Evolutionary conservation across 92 coral and sea anemone species (phyloP).

Genomic region (Hydrozoanthus gracilis): DNA sequence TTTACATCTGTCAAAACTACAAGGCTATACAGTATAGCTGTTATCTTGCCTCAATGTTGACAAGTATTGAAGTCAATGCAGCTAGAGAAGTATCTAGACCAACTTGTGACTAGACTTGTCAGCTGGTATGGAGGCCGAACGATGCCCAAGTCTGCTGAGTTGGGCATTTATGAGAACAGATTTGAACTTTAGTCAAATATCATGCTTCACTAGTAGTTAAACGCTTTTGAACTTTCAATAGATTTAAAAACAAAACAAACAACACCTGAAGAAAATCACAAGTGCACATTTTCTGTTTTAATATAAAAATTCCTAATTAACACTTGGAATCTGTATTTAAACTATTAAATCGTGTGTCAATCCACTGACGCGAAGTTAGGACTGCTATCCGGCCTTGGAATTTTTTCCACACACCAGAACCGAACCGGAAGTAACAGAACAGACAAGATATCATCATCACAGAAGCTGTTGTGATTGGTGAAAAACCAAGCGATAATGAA

Average conservation of each 20-base stretch:
- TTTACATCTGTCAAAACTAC: conserved; percentile 40
- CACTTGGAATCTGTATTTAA: neutral
- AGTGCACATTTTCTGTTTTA: neutral
- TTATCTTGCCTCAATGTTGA: conserved; percentile 28
- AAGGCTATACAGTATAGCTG: neutral
- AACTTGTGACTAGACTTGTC: neutral
- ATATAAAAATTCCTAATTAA: neutral
- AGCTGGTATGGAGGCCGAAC: neutral
- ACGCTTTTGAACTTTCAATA: neutral
- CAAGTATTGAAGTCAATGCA: conserved; percentile 17
- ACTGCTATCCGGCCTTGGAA: neutral
- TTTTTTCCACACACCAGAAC: neutral
- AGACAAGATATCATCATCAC: neutral
- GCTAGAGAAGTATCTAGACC: neutral
- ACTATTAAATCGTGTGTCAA: conserved; percentile 1
- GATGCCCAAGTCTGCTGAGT: neutral
- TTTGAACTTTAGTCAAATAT: neutral
- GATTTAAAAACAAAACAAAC: neutral
- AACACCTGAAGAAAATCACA: neutral
- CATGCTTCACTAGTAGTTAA: neutral
- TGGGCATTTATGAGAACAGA: conserved; percentile 14
- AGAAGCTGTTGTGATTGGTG: conserved; percentile 36
- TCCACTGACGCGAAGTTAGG: neutral
- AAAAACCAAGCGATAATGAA: conserved; percentile 28
- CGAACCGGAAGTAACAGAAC: conserved; percentile 39